Percentiles rank a stretch among this genome's conserved stretches.
Evolutionary conservation across 2,113 vertebrate genomes (phyloP).

Genomic region (Cichladusa arquata): DNA sequence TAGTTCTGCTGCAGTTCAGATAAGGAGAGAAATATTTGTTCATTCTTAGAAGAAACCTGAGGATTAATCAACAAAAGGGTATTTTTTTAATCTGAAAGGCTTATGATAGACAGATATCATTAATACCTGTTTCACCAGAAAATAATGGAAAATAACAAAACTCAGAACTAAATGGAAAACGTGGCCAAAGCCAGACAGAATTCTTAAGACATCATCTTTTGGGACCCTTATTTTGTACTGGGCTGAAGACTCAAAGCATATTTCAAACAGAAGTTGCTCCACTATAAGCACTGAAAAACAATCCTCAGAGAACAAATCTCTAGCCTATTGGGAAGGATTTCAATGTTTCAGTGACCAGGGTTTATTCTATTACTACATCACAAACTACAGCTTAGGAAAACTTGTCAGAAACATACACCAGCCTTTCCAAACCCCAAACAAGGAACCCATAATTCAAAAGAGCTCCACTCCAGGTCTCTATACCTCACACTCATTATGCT

Average conservation of each 20-base stretch:
- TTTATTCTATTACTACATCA: background rate
- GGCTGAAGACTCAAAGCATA: background rate
- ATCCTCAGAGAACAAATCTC: background rate
- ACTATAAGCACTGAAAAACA: background rate
- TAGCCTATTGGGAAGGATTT: background rate
- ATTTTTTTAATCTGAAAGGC: background rate
- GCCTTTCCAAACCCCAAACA: background rate
- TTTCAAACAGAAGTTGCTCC: background rate
- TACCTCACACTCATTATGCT: background rate
- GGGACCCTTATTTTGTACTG: background rate
- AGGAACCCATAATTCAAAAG: background rate
- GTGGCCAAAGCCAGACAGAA: background rate
- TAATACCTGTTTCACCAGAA: background rate
- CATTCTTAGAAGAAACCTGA: background rate
- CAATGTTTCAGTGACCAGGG: background rate
- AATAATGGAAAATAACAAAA: background rate
- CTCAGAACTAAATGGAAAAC: background rate
- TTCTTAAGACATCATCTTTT: background rate
- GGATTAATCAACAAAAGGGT: background rate
- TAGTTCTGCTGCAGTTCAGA: background rate
- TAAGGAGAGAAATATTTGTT: background rate
- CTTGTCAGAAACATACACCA: background rate
- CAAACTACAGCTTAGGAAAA: background rate
- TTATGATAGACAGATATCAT: background rate
- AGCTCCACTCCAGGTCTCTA: background rate